These are phyloP conservation scores for Drosophila pandora DNA, from an alignment of 1,140 invertebrate genomes.

Conservation along the genomic window DNA sequence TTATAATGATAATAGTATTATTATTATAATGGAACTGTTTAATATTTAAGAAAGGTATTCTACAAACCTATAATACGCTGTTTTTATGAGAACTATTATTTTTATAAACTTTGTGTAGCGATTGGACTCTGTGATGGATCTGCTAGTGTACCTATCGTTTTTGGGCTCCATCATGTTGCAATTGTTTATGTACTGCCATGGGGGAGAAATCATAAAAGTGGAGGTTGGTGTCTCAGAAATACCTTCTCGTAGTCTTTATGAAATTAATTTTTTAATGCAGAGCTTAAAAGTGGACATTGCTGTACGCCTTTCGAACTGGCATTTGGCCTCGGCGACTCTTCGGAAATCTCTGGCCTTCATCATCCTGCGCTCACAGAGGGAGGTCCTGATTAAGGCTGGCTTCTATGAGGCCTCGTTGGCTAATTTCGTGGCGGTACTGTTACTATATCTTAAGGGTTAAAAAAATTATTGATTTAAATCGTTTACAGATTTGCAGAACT, in stretches of 20 bases:
- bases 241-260: too few species aligned
- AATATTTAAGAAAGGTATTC: too few species aligned
- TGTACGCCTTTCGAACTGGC: conserved; percentile 63
- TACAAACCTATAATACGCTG: too few species aligned
- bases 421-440: conserved; percentile 71
- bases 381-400: conserved; percentile 71
- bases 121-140: conserved; percentile 58
- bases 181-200: conserved; percentile 78
- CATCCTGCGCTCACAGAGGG: conserved; percentile 65
- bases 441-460: background rate
- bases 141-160: conserved; percentile 65
- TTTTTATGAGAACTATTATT: too few species aligned
- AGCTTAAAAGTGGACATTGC: conserved; percentile 65
- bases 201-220: conserved; percentile 74
- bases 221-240: conserved; percentile 41
- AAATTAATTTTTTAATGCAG: conserved; percentile 21
- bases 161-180: conserved; percentile 72
- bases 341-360: conserved; percentile 58
- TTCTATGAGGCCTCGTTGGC: conserved; percentile 78
- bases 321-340: conserved; percentile 51
- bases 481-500: conserved; percentile 28
- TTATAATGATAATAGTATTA: too few species aligned
- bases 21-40: too few species aligned
- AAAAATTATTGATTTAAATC: background rate
- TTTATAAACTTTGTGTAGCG: conserved; percentile 38